Percentiles rank a stretch among this genome's conserved stretches.
Conservation (phyloP, 2,113 vertebrate genomes). For the Calidris pugnax region DNA sequence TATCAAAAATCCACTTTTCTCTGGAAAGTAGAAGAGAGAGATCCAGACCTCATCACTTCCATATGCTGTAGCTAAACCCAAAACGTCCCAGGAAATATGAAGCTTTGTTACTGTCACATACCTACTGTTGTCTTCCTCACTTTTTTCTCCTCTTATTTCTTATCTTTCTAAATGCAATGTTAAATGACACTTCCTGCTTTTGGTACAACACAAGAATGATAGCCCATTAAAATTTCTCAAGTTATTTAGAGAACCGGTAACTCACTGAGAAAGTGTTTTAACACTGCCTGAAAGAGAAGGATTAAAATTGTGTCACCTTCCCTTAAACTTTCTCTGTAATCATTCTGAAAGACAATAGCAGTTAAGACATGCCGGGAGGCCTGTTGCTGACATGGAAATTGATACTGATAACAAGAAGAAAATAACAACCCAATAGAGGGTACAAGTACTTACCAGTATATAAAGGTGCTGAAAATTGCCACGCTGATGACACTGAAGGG, state of each 20-base stretch:
- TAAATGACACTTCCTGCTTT: background rate
- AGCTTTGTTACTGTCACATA: background rate
- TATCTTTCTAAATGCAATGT: background rate
- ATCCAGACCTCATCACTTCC: background rate
- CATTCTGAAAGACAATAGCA: background rate
- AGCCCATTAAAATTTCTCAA: background rate
- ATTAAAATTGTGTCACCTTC: background rate
- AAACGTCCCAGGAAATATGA: background rate
- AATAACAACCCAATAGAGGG: background rate
- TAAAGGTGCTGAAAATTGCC: slow-evolving; percentile 82
- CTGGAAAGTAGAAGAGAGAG: background rate
- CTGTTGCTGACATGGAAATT: background rate
- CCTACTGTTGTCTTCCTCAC: background rate
- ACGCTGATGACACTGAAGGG: slow-evolving; percentile 89
- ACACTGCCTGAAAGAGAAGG: background rate
- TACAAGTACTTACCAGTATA: slow-evolving; percentile 86
- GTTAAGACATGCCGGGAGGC: background rate
- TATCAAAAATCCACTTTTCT: background rate
- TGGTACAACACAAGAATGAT: background rate
- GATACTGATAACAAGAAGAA: background rate
- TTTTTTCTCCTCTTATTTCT: background rate
- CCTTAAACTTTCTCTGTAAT: background rate
- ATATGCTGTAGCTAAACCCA: background rate
- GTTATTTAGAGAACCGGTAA: background rate
- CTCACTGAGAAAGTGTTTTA: background rate